Conservation (phyloP, 2,113 vertebrate species). For the Chionodraco myersi region DNA sequence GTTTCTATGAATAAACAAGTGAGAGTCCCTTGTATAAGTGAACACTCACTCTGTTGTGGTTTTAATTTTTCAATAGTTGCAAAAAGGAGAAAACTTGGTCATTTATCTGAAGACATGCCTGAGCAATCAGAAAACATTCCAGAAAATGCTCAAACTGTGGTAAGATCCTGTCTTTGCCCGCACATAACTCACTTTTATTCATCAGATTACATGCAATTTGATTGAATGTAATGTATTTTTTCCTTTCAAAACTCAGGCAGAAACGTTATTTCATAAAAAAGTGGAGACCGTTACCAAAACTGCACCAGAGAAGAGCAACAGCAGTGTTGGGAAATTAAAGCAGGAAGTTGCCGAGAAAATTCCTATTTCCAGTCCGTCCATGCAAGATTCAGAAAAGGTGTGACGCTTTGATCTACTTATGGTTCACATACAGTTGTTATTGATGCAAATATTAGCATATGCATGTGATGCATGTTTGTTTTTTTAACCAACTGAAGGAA, state of each 20-base stretch:
- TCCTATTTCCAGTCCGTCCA: slow-evolving; percentile 84
- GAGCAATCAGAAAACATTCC: slow-evolving; percentile 61
- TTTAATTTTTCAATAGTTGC: slow-evolving; percentile 47
- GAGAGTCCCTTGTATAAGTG: not conserved
- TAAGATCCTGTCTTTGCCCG: slow-evolving; percentile 14
- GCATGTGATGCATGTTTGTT: not conserved
- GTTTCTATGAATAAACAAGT: not conserved
- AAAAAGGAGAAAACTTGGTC: slow-evolving; percentile 79
- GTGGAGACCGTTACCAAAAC: slow-evolving; percentile 51
- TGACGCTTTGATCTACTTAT: not conserved
- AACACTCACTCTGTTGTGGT: not conserved
- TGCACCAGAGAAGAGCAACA: slow-evolving; percentile 37
- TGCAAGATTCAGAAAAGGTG: slow-evolving; percentile 87
- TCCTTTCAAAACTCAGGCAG: slow-evolving; percentile 54
- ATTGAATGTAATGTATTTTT: slow-evolving; percentile 4
- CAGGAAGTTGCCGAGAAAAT: slow-evolving; percentile 81
- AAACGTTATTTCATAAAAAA: slow-evolving; percentile 53
- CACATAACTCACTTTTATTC: not conserved
- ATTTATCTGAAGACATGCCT: slow-evolving; percentile 45
- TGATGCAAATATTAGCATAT: not conserved
- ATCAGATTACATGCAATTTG: not conserved
- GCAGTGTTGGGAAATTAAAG: slow-evolving; percentile 75
- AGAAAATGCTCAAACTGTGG: slow-evolving; percentile 42
- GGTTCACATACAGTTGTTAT: too few relatives aligned
- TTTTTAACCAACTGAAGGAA: too few relatives aligned